Evolutionary conservation across 1,140 invertebrate species (phyloP).

Genomic region (Laupala kohalensis): DNA sequence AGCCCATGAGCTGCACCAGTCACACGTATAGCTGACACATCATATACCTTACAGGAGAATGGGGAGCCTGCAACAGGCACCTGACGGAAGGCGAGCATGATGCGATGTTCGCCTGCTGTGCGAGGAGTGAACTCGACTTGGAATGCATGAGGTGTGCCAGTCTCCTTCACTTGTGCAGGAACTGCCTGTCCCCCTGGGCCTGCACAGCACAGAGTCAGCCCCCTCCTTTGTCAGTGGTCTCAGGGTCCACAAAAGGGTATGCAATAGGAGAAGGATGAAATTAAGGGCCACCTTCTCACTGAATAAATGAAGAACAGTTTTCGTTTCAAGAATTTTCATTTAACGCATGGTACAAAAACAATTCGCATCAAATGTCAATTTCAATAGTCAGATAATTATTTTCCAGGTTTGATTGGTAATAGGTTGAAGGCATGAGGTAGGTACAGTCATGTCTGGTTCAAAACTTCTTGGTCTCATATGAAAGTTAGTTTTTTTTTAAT

Average conservation of each 20-base stretch:
- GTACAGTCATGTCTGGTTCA: neutral
- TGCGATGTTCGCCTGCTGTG: constrained; percentile 79
- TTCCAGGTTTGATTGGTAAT: too few species aligned
- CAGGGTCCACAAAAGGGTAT: too few species aligned
- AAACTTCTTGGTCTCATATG: too few species aligned
- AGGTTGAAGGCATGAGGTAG: neutral
- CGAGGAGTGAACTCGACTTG: constrained; percentile 76
- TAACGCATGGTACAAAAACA: too few species aligned
- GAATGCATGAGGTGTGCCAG: constrained; percentile 47
- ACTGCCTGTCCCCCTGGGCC: constrained; percentile 77
- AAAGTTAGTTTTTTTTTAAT: too few species aligned
- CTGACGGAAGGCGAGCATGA: constrained; percentile 67
- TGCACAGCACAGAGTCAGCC: constrained; percentile 24
- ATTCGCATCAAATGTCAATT: too few species aligned
- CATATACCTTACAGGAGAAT: constrained; percentile 88
- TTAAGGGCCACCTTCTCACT: too few species aligned
- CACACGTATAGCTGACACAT: constrained; percentile 87
- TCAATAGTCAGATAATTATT: too few species aligned
- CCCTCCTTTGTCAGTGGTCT: neutral
- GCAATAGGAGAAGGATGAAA: too few species aligned
- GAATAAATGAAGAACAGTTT: too few species aligned
- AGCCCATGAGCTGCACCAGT: constrained; percentile 80
- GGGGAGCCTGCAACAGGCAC: constrained; percentile 72
- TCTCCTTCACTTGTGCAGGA: constrained; percentile 72
- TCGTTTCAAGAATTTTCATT: too few species aligned